These are phyloP conservation scores for Cyclargus thomasi DNA, from an alignment of 1,140 invertebrate species.

Conservation along the genomic window DNA sequence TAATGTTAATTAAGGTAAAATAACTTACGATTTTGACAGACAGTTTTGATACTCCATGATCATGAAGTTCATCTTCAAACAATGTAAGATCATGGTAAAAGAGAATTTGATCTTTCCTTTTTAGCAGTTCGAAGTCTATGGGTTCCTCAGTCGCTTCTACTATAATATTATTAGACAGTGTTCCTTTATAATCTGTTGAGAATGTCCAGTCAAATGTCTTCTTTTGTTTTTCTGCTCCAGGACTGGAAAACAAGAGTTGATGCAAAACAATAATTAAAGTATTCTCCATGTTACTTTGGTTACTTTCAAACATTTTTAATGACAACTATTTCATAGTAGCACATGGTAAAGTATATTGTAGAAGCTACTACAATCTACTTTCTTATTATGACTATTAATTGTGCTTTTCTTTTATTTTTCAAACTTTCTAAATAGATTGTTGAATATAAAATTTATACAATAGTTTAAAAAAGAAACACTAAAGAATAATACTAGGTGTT, in stretches of 20 bases:
- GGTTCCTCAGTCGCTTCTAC: conserved; percentile 81
- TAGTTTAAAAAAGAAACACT: too few relatives aligned
- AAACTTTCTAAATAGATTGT: too few relatives aligned
- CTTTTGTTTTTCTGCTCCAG: conserved; percentile 83
- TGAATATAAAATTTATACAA: too few relatives aligned
- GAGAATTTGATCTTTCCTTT: conserved; percentile 91
- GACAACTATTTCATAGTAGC: too few relatives aligned
- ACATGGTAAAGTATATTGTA: too few relatives aligned
- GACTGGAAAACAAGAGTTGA: conserved; percentile 47
- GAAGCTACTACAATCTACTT: too few relatives aligned
- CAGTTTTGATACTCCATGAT: conserved; percentile 94
- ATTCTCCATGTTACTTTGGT: too few relatives aligned
- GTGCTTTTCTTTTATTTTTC: too few relatives aligned
- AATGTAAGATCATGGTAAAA: conserved; percentile 96
- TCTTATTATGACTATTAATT: too few relatives aligned
- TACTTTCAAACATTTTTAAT: too few relatives aligned
- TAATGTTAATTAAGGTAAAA: too few relatives aligned
- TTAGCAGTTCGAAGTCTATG: conserved; percentile 94
- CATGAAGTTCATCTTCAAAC: conserved; percentile 99
- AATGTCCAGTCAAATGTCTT: conserved; percentile 99
- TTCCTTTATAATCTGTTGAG: conserved; percentile 94
- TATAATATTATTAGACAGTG: conserved; percentile 79
- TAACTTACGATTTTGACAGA: conserved; percentile 95
- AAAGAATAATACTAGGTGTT: too few relatives aligned
- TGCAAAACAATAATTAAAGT: neutral